phyloP scores from a whole-genome alignment of 2,797 vertebrate genomes.

The Arvicola amphibius region DNA sequence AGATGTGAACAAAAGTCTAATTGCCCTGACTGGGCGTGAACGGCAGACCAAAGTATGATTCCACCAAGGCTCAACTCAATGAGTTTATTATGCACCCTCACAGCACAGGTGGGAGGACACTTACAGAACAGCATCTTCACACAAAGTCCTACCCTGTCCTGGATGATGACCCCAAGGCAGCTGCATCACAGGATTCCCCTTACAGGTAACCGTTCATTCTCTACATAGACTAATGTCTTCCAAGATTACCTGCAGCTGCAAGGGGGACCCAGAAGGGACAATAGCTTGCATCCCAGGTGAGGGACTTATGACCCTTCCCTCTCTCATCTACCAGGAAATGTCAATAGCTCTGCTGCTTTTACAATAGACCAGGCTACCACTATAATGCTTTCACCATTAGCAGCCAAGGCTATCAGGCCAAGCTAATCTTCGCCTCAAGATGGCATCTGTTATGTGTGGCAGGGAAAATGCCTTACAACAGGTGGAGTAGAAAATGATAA shows the following conservation, averaged over 20 bases:
- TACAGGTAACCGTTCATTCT: background rate
- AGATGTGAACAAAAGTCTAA: background rate
- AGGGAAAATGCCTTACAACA: background rate
- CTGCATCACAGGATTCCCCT: background rate
- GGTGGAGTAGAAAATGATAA: background rate
- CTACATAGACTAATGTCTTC: background rate
- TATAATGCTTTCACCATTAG: background rate
- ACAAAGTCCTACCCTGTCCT: background rate
- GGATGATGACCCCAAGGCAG: background rate
- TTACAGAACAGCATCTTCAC: background rate
- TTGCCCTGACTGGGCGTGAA: background rate
- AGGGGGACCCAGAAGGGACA: background rate
- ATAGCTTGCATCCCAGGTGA: background rate
- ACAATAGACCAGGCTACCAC: too few species aligned
- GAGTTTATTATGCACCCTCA: background rate
- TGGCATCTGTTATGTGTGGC: background rate
- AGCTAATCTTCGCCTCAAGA: background rate
- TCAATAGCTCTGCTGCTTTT: background rate
- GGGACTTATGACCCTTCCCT: too few species aligned
- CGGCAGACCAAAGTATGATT: background rate
- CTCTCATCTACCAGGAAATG: background rate
- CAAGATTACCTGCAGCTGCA: background rate
- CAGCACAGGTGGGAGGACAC: background rate
- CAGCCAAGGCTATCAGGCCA: background rate
- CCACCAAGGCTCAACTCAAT: background rate